These are phyloP conservation scores for Mystacides longicornis DNA, from an alignment of 2,888 invertebrate species.

Conservation along the genomic window DNA sequence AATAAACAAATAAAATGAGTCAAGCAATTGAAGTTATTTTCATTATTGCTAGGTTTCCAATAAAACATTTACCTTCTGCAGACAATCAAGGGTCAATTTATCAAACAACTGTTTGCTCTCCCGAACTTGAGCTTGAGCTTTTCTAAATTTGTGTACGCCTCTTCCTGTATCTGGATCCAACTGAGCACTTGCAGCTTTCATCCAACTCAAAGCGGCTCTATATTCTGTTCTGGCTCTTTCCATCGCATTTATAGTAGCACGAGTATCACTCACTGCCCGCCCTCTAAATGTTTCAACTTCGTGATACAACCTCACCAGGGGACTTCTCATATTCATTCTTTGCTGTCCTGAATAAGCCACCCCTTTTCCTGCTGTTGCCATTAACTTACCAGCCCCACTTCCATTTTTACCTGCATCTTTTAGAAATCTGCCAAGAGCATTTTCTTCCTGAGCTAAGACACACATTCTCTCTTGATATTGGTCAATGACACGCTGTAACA, in stretches of 20 bases:
- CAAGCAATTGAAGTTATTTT: background rate
- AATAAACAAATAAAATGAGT: background rate
- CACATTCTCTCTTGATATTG: constrained; percentile 90
- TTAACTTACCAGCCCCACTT: constrained; percentile 66
- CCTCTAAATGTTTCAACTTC: constrained; percentile 96
- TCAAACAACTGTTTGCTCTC: constrained; percentile 85
- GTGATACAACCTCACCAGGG: constrained; percentile 82
- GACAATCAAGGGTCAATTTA: constrained; percentile 84
- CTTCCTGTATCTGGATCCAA: constrained; percentile 95
- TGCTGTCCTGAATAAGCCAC: constrained; percentile 89
- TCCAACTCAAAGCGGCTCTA: constrained; percentile 92
- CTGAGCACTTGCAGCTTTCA: constrained; percentile 94
- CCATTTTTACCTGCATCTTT: constrained; percentile 85
- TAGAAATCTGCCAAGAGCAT: constrained; percentile 86
- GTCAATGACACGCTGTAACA: constrained; percentile 82
- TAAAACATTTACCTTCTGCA: constrained; percentile 90
- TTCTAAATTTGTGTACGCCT: constrained; percentile 92
- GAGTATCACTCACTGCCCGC: constrained; percentile 89
- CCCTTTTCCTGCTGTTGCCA: constrained; percentile 66
- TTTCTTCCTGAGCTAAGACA: constrained; percentile 91
- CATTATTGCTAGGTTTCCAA: too few species aligned
- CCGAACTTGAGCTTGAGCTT: constrained; percentile 74
- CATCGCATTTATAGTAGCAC: constrained; percentile 86
- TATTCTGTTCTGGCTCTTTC: constrained; percentile 94
- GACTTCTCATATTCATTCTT: constrained; percentile 76